Evolutionary conservation across 2,113 vertebrate genomes (phyloP).

Genomic region (Poecile atricapillus): DNA sequence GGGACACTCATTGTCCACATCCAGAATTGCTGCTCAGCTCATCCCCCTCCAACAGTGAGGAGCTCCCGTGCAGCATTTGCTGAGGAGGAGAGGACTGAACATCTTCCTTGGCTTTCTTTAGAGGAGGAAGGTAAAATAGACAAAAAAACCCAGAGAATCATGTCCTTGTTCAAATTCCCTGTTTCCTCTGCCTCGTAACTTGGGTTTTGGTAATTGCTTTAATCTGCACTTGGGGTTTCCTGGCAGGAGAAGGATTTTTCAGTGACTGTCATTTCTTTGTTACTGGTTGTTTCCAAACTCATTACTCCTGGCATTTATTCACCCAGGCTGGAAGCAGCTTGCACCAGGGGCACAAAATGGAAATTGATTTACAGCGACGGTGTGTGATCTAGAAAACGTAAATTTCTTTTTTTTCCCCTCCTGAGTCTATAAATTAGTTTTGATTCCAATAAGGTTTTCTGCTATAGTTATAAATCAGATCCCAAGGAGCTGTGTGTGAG

Average conservation of each 20-base stretch:
- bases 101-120: neutral
- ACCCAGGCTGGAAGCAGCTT: constrained; percentile 24
- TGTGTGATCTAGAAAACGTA: constrained; percentile 27
- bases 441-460: neutral
- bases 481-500: neutral
- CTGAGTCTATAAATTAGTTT: constrained; percentile 35
- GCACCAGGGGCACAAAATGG: neutral
- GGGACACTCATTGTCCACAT: neutral
- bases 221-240: neutral
- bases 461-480: neutral
- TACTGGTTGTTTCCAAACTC: constrained; percentile 45
- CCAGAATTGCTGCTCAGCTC: neutral
- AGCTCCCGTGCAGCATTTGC: neutral
- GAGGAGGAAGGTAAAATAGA: neutral
- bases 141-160: neutral
- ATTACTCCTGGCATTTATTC: constrained; percentile 62
- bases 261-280: constrained; percentile 36
- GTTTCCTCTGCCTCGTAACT: neutral
- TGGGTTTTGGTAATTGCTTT: constrained; percentile 7
- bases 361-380: constrained; percentile 40
- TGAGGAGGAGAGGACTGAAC: neutral
- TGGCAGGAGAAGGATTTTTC: neutral
- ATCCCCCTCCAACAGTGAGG: neutral
- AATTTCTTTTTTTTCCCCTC: neutral
- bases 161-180: neutral